A percentile compares a stretch with the other conserved stretches of the same genome.
phyloP scores from a whole-genome alignment of 1,140 invertebrate genomes.

The Lucilia cuprina region DNA sequence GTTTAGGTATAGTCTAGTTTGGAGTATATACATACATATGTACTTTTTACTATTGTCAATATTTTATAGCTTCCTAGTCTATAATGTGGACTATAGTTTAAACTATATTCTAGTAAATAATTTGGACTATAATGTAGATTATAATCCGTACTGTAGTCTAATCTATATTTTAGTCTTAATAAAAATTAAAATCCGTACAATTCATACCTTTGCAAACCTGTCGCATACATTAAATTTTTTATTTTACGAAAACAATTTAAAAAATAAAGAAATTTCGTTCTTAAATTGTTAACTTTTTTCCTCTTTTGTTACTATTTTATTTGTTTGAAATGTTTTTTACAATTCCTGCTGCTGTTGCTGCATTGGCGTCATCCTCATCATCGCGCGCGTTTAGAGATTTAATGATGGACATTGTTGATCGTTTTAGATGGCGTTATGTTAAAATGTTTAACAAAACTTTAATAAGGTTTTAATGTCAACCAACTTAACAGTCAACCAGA shows the following conservation, averaged over 20 bases:
- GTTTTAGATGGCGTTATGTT: slow-evolving; percentile 14
- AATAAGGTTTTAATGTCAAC: slow-evolving; percentile 15
- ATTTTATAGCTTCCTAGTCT: too few relatives aligned
- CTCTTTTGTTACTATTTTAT: not conserved
- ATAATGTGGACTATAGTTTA: too few relatives aligned
- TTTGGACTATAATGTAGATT: too few relatives aligned
- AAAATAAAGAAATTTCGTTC: not conserved
- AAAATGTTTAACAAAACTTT: slow-evolving; percentile 15
- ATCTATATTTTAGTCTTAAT: not conserved
- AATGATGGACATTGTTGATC: slow-evolving; percentile 17
- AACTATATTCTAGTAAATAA: too few relatives aligned
- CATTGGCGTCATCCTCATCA: slow-evolving; percentile 16
- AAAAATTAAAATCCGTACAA: too few relatives aligned
- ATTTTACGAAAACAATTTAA: not conserved
- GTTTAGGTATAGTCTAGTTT: too few relatives aligned
- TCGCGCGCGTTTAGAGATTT: not conserved
- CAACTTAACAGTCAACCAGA: not conserved
- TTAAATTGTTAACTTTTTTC: not conserved
- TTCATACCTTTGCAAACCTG: not conserved
- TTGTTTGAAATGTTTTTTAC: not conserved
- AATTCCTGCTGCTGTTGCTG: not conserved
- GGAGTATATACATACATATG: too few relatives aligned
- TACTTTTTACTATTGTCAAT: too few relatives aligned
- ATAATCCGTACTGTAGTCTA: too few relatives aligned
- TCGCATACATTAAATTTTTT: not conserved